phyloP scores from a whole-genome alignment of 2,113 vertebrate genomes.

The Stigmatopora argus region DNA sequence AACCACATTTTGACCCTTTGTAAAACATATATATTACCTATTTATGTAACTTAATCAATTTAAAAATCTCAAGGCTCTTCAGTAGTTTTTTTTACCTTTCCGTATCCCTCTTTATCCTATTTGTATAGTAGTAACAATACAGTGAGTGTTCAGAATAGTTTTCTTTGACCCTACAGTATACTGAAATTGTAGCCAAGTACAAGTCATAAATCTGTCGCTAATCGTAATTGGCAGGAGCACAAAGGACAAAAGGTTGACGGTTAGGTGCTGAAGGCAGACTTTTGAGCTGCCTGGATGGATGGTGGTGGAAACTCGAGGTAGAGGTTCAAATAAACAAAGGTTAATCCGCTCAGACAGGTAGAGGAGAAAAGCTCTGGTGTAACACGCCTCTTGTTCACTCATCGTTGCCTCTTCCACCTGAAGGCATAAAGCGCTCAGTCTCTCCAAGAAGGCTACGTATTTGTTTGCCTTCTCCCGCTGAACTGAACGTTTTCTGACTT shows the following conservation, averaged over 20 bases:
- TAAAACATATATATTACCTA: too few species aligned
- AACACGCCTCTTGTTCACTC: constrained; percentile 54
- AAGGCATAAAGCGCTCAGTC: constrained; percentile 51
- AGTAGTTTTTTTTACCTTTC: too few species aligned
- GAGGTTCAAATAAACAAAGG: constrained; percentile 60
- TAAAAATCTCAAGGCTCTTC: too few species aligned
- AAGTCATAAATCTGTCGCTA: background rate
- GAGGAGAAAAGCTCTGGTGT: constrained; percentile 45
- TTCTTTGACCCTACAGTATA: background rate
- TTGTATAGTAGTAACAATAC: background rate
- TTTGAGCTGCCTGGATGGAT: background rate
- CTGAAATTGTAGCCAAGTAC: background rate
- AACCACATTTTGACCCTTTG: too few species aligned
- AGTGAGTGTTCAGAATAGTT: background rate
- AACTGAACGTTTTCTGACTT: constrained; percentile 31
- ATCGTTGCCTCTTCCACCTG: constrained; percentile 51
- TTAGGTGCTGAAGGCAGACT: background rate
- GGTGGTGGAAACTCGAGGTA: constrained; percentile 34
- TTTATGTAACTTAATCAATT: too few species aligned
- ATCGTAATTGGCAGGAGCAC: background rate
- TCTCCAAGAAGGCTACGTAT: constrained; percentile 34
- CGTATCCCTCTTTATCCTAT: constrained; percentile 16
- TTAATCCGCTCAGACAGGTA: constrained; percentile 67
- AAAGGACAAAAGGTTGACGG: background rate
- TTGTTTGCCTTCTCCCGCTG: constrained; percentile 30